Base-by-base conservation (phyloP, 1,140 invertebrate genomes). In the Scaptomyza hsui region DNA sequence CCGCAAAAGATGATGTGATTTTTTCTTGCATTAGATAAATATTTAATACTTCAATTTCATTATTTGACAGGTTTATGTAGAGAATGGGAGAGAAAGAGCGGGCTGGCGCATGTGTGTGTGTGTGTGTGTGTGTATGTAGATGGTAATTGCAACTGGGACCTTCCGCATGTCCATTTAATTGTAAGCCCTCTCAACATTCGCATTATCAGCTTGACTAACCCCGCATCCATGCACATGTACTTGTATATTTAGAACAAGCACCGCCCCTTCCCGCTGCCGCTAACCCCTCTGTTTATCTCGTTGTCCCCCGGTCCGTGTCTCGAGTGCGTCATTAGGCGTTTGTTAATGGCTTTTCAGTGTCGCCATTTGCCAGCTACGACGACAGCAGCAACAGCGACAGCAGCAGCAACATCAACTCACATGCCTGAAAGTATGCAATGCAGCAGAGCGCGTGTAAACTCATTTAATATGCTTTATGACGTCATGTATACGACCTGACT, bases 401-500 rank as follows among this genome's bases (percentile, higher is more conserved):
- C 15, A 48, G 18, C 35, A 51, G 45, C 15, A 41, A 10, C 39
- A 19, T 32, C 51, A 51, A 5, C 51, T 55, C 57, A 52, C 53
- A 69, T 70, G 75, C 75, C 51, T 64, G 51, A 83, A 55, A 61
- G 57, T 74, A 56, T 74, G 74, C 75, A 69, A 48, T 47, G 65
- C 60, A 37, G 70, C 72, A 75, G 44, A 44, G 72, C 80, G 65
- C 32, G 61, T 81, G 49, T 69, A 77, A 77, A 81, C 81, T 86
- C 82, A 86, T 86, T 86, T 75, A 86, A 81, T 88, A 86, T 86
- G 78, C 81, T 72, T 78, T 71, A 86, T 86, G 81, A 88, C 81
- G 81, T 86, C 81, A 86, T 86, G 49, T 63, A 77, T 49, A 64
- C 45, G 72, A 59, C 55, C 35, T 39, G 42, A 9, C 29, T 32